phyloP scores from a whole-genome alignment of 2,113 vertebrate species.

The Numida meleagris region DNA sequence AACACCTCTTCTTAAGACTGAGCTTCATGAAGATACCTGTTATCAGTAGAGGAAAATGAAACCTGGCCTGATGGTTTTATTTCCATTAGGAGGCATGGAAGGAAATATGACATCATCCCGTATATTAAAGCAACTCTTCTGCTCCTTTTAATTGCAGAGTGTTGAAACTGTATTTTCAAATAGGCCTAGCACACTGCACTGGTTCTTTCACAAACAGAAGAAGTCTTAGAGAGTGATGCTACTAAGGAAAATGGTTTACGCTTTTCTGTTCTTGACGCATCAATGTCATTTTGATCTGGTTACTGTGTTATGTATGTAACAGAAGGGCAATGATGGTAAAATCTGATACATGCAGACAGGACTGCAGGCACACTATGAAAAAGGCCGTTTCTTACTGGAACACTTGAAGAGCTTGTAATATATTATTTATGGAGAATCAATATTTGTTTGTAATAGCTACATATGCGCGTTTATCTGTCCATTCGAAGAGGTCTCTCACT shows the following conservation, averaged over 20 bases:
- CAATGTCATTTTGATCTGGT: conserved; percentile 17
- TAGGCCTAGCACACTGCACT: background rate
- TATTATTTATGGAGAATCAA: conserved; percentile 28
- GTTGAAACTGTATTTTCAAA: background rate
- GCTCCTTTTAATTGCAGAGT: conserved; percentile 2
- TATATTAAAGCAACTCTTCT: background rate
- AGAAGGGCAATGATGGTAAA: conserved; percentile 7
- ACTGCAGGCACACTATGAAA: background rate
- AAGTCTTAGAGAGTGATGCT: background rate
- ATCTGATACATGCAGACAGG: background rate
- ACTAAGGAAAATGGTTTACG: background rate
- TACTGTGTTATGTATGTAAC: conserved; percentile 21
- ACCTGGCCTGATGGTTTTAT: background rate
- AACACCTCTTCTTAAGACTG: background rate
- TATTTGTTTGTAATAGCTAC: conserved; percentile 24
- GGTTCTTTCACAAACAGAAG: conserved; percentile 2
- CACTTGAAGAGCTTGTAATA: background rate
- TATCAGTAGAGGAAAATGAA: conserved; percentile 20
- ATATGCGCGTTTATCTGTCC: background rate
- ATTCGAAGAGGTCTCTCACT: background rate
- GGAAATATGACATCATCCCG: conserved; percentile 15
- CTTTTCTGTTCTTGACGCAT: conserved; percentile 19
- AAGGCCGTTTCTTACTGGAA: background rate
- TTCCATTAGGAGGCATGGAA: background rate
- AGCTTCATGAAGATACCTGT: background rate